These are phyloP conservation scores for Uropsilus gracilis DNA, from an alignment of 2,113 vertebrate species.

Conservation along the genomic window DNA sequence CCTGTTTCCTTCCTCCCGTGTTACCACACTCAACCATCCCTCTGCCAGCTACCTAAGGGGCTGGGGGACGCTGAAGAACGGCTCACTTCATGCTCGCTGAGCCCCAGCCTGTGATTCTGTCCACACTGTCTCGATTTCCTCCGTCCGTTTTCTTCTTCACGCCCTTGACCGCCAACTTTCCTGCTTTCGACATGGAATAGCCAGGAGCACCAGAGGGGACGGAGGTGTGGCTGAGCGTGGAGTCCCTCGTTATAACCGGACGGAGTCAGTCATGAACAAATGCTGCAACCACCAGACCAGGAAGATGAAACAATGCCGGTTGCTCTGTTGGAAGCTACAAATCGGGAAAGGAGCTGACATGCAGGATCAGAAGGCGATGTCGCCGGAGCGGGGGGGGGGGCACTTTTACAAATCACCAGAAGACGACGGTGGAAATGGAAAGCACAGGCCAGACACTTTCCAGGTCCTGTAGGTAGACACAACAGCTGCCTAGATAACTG, in stretches of 20 bases:
- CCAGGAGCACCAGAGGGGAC: not conserved
- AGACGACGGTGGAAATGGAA: not conserved
- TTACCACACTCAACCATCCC: too few species aligned
- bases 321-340: not conserved
- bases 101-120: too few species aligned
- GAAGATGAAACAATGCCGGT: not conserved
- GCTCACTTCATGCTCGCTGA: too few species aligned
- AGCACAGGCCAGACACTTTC: not conserved
- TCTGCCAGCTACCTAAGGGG: too few species aligned
- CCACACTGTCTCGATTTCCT: too few species aligned
- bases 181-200: not conserved
- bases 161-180: too few species aligned
- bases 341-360: not conserved
- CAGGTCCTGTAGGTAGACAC: not conserved
- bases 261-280: not conserved
- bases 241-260: not conserved
- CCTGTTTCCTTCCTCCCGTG: too few species aligned
- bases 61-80: too few species aligned
- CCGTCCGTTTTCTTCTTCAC: too few species aligned
- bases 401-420: not conserved
- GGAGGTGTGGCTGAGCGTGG: not conserved
- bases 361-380: not conserved
- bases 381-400: not conserved
- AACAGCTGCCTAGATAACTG: not conserved
- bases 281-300: too few species aligned